phyloP scores from a whole-genome alignment of 1,140 invertebrate genomes.

The Hycleus cichorii region DNA sequence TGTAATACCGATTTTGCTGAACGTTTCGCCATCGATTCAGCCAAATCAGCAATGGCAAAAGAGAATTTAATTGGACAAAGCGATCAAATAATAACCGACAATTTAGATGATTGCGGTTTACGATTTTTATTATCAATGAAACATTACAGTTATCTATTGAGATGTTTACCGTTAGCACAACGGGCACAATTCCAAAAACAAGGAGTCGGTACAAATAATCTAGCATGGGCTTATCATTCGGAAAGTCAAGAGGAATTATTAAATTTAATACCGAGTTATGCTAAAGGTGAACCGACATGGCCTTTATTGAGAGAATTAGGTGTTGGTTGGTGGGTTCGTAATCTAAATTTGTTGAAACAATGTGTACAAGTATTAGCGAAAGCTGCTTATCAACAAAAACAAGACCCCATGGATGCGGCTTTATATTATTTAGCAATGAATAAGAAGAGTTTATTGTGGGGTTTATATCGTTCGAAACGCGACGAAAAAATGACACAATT shows the following conservation, averaged over 20 bases:
- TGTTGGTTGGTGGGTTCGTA: slow-evolving; percentile 95
- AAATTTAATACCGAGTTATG: slow-evolving; percentile 80
- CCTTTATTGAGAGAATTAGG: slow-evolving; percentile 85
- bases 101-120: slow-evolving; percentile 95
- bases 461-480: slow-evolving; percentile 80
- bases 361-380: slow-evolving; percentile 94
- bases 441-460: slow-evolving; percentile 95
- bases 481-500: slow-evolving; percentile 92
- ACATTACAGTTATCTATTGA: slow-evolving; percentile 91
- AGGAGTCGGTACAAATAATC: slow-evolving; percentile 85
- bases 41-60: slow-evolving; percentile 61
- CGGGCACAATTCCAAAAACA: slow-evolving; percentile 77
- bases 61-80: slow-evolving; percentile 59
- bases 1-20: slow-evolving; percentile 83
- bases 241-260: slow-evolving; percentile 95
- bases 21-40: slow-evolving; percentile 70
- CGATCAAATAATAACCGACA: slow-evolving; percentile 63
- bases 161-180: slow-evolving; percentile 84
- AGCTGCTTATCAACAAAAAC: slow-evolving; percentile 77
- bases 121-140: slow-evolving; percentile 95
- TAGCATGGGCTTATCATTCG: slow-evolving; percentile 99
- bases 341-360: slow-evolving; percentile 70
- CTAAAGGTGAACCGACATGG: slow-evolving; percentile 82
- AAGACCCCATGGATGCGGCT: slow-evolving; percentile 96
- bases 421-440: slow-evolving; percentile 98